These are phyloP conservation scores for Cantharis rustica DNA, from an alignment of 2,888 invertebrate genomes.

Conservation along the genomic window DNA sequence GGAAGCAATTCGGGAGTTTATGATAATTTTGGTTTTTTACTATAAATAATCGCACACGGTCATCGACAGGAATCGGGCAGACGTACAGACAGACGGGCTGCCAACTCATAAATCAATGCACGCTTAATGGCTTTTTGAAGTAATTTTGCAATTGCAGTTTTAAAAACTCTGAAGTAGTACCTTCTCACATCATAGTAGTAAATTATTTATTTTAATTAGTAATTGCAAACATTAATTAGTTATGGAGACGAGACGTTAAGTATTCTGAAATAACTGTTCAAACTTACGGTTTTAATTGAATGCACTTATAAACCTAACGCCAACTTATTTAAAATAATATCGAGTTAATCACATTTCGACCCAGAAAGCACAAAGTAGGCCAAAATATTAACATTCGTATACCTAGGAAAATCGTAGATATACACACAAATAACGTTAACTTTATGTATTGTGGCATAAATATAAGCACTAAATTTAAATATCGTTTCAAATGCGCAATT, in stretches of 20 bases:
- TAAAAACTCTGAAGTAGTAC: not conserved
- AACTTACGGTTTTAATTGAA: not conserved
- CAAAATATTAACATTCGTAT: not conserved
- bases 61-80: not conserved
- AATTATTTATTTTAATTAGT: not conserved
- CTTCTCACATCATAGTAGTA: not conserved
- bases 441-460: not conserved
- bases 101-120: not conserved
- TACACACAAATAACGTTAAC: not conserved
- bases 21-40: not conserved
- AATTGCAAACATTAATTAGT: not conserved
- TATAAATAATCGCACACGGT: not conserved
- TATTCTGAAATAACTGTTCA: not conserved
- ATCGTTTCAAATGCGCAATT: not conserved
- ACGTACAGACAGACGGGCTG: not conserved
- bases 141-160: not conserved
- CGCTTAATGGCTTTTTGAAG: not conserved
- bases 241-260: not conserved
- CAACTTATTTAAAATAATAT: not conserved
- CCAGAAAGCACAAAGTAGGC: not conserved
- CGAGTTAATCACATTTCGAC: not conserved
- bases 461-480: not conserved
- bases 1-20: not conserved
- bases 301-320: not conserved
- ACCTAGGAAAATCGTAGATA: not conserved